Evolutionary conservation across 2,113 vertebrate genomes (phyloP).

Genomic region (Loxodonta africana): DNA sequence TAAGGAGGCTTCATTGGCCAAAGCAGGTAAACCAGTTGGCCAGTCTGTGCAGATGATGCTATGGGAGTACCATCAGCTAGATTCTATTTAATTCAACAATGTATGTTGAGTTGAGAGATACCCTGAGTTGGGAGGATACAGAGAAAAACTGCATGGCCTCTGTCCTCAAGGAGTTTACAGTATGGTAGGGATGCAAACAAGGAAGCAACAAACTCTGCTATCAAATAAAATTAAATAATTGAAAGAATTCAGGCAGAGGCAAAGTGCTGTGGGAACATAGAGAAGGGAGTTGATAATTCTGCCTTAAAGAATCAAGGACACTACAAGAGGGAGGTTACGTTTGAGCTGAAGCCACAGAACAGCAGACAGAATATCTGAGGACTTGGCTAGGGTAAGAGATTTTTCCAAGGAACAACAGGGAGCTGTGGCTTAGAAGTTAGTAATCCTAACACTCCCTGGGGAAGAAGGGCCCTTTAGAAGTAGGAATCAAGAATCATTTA

Average conservation of each 20-base stretch:
- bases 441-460: not conserved
- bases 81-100: not conserved
- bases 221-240: not conserved
- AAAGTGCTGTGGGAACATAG: not conserved
- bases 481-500: not conserved
- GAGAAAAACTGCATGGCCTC: not conserved
- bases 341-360: constrained; percentile 8
- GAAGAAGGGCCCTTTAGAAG: not conserved
- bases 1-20: not conserved
- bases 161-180: not conserved
- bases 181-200: not conserved
- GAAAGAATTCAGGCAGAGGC: constrained; percentile 9
- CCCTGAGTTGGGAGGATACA: not conserved
- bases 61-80: accelerated
- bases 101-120: not conserved
- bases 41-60: not conserved
- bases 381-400: not conserved
- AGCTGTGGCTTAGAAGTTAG: not conserved
- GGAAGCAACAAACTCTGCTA: not conserved
- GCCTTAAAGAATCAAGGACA: not conserved
- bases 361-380: not conserved
- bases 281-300: not conserved
- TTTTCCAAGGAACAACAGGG: not conserved
- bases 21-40: constrained; percentile 30
- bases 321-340: not conserved